A percentile compares a stretch with the other conserved stretches of the same genome.
phyloP scores from a whole-genome alignment of 92 coral and sea anemone species.

The Palythoa caribaeorum region DNA sequence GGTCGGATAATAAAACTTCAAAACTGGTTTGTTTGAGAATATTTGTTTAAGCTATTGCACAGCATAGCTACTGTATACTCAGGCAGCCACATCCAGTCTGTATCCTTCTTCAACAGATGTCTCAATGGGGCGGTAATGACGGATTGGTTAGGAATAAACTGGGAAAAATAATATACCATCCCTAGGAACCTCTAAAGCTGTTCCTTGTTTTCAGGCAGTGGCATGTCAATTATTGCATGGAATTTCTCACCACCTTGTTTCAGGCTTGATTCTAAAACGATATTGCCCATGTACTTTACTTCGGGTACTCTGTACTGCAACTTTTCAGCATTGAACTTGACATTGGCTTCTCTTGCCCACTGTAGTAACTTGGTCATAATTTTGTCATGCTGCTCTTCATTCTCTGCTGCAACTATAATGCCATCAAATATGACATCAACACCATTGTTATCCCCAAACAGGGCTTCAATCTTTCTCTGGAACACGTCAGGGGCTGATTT shows the following conservation, averaged over 20 bases:
- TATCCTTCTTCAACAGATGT: slow-evolving; percentile 33
- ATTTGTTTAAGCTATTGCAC: slow-evolving; percentile 46
- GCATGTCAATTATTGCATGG: slow-evolving; percentile 47
- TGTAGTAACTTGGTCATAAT: neutral
- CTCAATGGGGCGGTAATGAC: slow-evolving; percentile 33
- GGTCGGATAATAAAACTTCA: slow-evolving; percentile 43
- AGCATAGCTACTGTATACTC: slow-evolving; percentile 46
- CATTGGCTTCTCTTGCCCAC: slow-evolving; percentile 19
- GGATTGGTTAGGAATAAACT: no score
- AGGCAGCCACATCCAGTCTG: slow-evolving; percentile 35
- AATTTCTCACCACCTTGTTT: slow-evolving; percentile 26
- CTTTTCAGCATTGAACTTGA: slow-evolving; percentile 44
- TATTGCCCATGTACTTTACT: slow-evolving; percentile 36
- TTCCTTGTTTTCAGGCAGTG: slow-evolving; percentile 31
- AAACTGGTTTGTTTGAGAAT: slow-evolving; percentile 59
- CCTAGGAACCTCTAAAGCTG: no score
- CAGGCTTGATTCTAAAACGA: slow-evolving; percentile 47
- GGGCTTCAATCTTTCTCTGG: no score
- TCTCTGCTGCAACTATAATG: no score
- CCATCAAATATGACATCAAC: no score
- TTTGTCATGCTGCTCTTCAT: no score
- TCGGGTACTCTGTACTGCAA: no score
- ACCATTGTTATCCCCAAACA: no score
- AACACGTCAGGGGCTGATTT: no score
- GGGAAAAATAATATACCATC: no score